Percentiles rank a stretch among this genome's conserved stretches.
Evolutionary conservation across 1,140 invertebrate genomes (phyloP).

Genomic region (Leptoteleia sp.): DNA sequence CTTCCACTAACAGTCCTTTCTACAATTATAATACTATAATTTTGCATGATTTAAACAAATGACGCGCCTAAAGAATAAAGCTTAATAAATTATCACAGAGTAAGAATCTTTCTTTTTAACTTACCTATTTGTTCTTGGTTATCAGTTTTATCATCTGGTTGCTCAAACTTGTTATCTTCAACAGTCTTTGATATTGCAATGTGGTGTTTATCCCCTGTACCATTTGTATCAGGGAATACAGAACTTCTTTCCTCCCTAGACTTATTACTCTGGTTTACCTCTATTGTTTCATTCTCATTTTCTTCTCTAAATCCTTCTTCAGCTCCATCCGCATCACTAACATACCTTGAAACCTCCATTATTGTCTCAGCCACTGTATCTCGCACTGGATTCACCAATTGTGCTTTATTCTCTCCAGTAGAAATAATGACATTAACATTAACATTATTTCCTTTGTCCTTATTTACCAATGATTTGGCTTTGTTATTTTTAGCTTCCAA

Average conservation of each 20-base stretch:
- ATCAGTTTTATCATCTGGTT: too few species aligned
- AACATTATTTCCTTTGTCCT: background rate
- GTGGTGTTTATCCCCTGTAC: background rate
- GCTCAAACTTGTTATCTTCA: background rate
- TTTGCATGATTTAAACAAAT: too few species aligned
- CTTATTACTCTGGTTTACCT: background rate
- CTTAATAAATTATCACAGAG: too few species aligned
- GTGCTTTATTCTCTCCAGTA: too few species aligned
- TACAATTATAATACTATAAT: too few species aligned
- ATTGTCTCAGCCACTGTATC: constrained; percentile 76
- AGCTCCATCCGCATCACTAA: constrained; percentile 48
- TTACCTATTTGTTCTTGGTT: too few species aligned
- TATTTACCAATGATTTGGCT: background rate
- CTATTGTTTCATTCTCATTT: constrained; percentile 64
- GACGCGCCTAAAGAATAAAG: too few species aligned
- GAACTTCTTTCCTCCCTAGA: background rate
- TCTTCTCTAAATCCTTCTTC: constrained; percentile 44
- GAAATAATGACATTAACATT: too few species aligned
- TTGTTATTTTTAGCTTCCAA: constrained; percentile 33
- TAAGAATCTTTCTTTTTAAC: too few species aligned
- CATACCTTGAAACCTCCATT: constrained; percentile 76
- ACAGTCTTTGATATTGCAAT: background rate
- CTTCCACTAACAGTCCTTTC: too few species aligned
- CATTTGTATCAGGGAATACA: background rate
- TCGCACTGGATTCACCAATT: constrained; percentile 34